Percentiles rank a stretch among this genome's conserved stretches.
These are phyloP conservation scores for Propsilocerus akamusi DNA, from an alignment of 1,140 invertebrate species.

Conservation along the genomic window DNA sequence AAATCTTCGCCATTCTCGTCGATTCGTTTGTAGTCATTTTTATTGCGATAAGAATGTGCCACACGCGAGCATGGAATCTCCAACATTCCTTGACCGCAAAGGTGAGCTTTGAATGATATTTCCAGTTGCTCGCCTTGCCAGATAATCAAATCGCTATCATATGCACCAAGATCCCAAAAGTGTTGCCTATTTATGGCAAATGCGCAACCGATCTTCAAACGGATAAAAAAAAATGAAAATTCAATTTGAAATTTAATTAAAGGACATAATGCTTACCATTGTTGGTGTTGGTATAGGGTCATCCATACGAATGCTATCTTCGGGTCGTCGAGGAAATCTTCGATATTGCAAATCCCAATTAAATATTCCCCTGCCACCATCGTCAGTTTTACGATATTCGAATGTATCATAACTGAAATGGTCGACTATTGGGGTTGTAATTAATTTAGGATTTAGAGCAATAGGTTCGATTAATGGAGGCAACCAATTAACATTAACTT, in stretches of 20 bases:
- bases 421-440: slow-evolving; percentile 73
- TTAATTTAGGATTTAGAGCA: slow-evolving; percentile 25
- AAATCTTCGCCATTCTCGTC: slow-evolving; percentile 1
- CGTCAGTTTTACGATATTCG: slow-evolving; percentile 58
- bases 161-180: slow-evolving; percentile 92
- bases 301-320: slow-evolving; percentile 47
- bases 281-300: slow-evolving; percentile 67
- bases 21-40: not conserved
- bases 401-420: slow-evolving; percentile 61
- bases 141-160: slow-evolving; percentile 75
- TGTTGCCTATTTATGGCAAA: slow-evolving; percentile 82
- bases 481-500: slow-evolving; percentile 1
- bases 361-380: slow-evolving; percentile 63
- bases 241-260: too few species aligned
- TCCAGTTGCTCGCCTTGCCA: slow-evolving; percentile 98
- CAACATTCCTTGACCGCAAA: slow-evolving; percentile 76
- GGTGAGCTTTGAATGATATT: slow-evolving; percentile 88
- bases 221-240: too few species aligned
- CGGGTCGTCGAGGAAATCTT: slow-evolving; percentile 49
- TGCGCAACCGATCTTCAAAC: slow-evolving; percentile 72
- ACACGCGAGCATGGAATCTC: slow-evolving; percentile 86
- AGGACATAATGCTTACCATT: too few species aligned
- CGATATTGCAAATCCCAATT: slow-evolving; percentile 80
- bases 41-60: slow-evolving; percentile 71
- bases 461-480: not conserved